phyloP scores from a whole-genome alignment of 1,140 invertebrate genomes.

The Sycophila sp. region DNA sequence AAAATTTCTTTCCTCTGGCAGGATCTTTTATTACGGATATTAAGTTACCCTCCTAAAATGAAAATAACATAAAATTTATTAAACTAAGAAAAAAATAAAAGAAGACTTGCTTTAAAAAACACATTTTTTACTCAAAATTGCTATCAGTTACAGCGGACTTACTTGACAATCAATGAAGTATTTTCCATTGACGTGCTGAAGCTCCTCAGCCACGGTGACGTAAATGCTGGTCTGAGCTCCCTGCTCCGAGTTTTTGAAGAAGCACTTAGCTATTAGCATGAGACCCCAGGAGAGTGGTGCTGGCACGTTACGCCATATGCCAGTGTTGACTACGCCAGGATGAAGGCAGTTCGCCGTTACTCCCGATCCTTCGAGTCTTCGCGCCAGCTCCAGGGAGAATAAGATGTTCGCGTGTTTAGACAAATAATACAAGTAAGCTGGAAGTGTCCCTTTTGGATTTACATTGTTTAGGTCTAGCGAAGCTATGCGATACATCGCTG shows the following conservation, averaged over 20 bases:
- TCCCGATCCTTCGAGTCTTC: slow-evolving; percentile 80
- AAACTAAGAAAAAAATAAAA: background rate
- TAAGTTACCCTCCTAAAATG: slow-evolving; percentile 65
- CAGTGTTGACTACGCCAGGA: slow-evolving; percentile 87
- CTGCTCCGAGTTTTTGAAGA: slow-evolving; percentile 79
- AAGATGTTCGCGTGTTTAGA: slow-evolving; percentile 91
- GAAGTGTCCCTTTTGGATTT: slow-evolving; percentile 76
- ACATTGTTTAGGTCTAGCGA: slow-evolving; percentile 82
- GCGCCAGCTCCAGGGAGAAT: slow-evolving; percentile 85
- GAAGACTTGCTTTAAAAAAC: background rate
- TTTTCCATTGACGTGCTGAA: slow-evolving; percentile 79
- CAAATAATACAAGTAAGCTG: slow-evolving; percentile 81
- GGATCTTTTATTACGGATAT: slow-evolving; percentile 73
- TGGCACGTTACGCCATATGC: slow-evolving; percentile 83
- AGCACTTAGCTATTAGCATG: slow-evolving; percentile 72
- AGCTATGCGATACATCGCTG: slow-evolving; percentile 80
- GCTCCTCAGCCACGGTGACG: slow-evolving; percentile 79
- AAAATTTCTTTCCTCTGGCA: slow-evolving; percentile 80
- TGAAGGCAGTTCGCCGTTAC: slow-evolving; percentile 87
- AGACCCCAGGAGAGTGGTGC: slow-evolving; percentile 76
- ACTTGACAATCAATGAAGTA: slow-evolving; percentile 87
- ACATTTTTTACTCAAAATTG: too few species aligned
- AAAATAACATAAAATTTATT: background rate
- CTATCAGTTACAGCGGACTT: too few species aligned
- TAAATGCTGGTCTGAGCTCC: slow-evolving; percentile 86